A percentile compares a stretch with the other conserved stretches of the same genome.
Evolutionary conservation across 2,797 vertebrate species (phyloP).

Genomic region (Psittacula derbiana): DNA sequence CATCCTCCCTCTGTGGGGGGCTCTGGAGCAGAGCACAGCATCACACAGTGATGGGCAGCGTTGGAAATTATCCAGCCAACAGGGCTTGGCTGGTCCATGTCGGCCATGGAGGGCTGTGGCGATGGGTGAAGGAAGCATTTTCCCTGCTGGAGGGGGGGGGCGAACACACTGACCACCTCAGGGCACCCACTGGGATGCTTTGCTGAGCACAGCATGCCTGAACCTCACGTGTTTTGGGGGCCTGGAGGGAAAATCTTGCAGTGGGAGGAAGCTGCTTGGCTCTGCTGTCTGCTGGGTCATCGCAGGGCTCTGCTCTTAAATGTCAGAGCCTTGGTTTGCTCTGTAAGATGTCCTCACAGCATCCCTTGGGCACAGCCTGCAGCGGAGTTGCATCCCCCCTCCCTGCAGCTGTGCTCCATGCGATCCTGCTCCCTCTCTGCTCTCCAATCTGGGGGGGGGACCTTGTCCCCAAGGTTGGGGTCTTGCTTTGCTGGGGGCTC

Average conservation of each 20-base stretch:
- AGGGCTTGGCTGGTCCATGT: accelerated
- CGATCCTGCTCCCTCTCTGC: background rate
- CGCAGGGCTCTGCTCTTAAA: background rate
- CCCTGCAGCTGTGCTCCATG: accelerated
- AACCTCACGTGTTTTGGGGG: background rate
- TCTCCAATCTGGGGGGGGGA: no score
- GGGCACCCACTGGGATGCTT: background rate
- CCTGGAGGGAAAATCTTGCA: background rate
- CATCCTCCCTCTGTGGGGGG: accelerated
- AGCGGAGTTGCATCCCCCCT: background rate
- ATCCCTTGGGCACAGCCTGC: background rate
- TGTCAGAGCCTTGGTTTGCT: background rate
- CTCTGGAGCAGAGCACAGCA: accelerated
- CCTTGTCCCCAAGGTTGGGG: accelerated
- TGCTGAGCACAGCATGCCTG: background rate
- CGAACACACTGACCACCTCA: accelerated
- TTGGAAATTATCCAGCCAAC: accelerated
- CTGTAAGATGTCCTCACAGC: background rate
- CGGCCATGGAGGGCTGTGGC: accelerated
- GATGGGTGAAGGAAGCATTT: background rate
- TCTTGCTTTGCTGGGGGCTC: background rate
- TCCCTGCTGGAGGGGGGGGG: accelerated
- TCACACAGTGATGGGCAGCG: accelerated
- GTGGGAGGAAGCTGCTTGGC: background rate
- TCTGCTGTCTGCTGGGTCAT: constrained; percentile 48